Percentiles rank a stretch among this genome's conserved stretches.
Conservation (phyloP, 1,140 invertebrate species). For the Hypothenemus hampei region DNA sequence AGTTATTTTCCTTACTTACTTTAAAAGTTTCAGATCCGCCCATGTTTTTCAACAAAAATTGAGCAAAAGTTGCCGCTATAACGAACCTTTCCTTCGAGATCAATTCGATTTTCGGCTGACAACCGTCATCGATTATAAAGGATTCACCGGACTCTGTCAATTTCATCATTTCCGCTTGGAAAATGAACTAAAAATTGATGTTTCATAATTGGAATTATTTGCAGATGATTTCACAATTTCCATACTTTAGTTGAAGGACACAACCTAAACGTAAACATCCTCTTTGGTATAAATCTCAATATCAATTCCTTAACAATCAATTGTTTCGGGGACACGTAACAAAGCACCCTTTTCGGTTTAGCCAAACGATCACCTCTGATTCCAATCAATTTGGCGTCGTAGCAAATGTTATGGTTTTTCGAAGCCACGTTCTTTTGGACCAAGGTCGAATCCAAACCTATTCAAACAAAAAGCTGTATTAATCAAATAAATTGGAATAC, state of each 20-base stretch:
- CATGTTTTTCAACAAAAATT: slow-evolving; percentile 91
- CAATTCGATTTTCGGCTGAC: slow-evolving; percentile 78
- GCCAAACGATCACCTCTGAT: slow-evolving; percentile 58
- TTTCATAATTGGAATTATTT: neutral
- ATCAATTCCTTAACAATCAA: slow-evolving; percentile 89
- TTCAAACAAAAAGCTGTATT: slow-evolving; percentile 24
- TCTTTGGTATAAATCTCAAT: slow-evolving; percentile 86
- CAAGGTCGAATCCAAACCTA: slow-evolving; percentile 73
- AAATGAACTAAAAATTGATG: slow-evolving; percentile 49
- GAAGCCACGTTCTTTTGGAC: slow-evolving; percentile 84
- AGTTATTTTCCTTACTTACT: too few relatives aligned
- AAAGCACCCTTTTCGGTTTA: slow-evolving; percentile 81
- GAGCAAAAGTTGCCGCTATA: slow-evolving; percentile 87
- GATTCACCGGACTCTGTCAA: slow-evolving; percentile 50
- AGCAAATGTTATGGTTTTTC: slow-evolving; percentile 79
- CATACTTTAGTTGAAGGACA: slow-evolving; percentile 85
- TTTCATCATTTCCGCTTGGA: slow-evolving; percentile 53
- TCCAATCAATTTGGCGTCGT: slow-evolving; percentile 75
- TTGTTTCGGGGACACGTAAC: slow-evolving; percentile 83
- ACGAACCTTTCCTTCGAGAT: slow-evolving; percentile 80
- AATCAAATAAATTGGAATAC: slow-evolving; percentile 9
- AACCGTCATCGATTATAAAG: slow-evolving; percentile 82
- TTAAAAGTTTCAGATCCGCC: slow-evolving; percentile 93
- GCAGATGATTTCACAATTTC: neutral
- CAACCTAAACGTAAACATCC: slow-evolving; percentile 85